A percentile compares a stretch with the other conserved stretches of the same genome.
phyloP scores from a whole-genome alignment of 2,113 vertebrate genomes.

The Cyanoramphus novaezelandiae region DNA sequence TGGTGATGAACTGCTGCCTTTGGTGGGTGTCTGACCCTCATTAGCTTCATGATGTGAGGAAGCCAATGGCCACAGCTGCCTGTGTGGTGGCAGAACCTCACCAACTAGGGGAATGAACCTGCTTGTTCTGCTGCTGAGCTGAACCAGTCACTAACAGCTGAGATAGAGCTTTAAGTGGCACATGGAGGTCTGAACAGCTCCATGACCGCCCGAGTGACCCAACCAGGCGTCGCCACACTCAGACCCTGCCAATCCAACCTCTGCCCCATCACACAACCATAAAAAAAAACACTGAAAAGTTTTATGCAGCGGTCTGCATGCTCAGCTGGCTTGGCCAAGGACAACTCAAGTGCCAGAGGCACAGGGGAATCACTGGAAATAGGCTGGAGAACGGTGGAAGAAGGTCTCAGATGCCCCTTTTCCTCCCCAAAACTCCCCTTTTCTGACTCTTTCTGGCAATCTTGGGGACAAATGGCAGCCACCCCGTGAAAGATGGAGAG shows the following conservation, averaged over 20 bases:
- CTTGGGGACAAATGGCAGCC: rapidly evolving
- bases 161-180: not conserved
- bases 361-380: rapidly evolving
- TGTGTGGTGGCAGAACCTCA: not conserved
- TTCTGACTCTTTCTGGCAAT: not conserved
- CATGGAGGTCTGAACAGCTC: not conserved
- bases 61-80: not conserved
- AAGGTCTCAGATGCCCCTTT: not conserved
- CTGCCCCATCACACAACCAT: not conserved
- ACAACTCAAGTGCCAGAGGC: rapidly evolving
- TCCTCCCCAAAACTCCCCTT: not conserved
- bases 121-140: not conserved
- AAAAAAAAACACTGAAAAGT: not conserved
- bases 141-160: not conserved
- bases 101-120: not conserved
- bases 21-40: not conserved
- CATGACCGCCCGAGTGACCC: rapidly evolving
- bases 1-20: not conserved
- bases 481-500: rapidly evolving
- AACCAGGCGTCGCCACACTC: rapidly evolving
- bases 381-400: rapidly evolving
- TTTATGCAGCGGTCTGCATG: rapidly evolving
- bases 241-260: not conserved
- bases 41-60: rapidly evolving
- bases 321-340: not conserved